Base-by-base conservation (phyloP, 2,797 vertebrate species). In the Eptatretus atami region DNA sequence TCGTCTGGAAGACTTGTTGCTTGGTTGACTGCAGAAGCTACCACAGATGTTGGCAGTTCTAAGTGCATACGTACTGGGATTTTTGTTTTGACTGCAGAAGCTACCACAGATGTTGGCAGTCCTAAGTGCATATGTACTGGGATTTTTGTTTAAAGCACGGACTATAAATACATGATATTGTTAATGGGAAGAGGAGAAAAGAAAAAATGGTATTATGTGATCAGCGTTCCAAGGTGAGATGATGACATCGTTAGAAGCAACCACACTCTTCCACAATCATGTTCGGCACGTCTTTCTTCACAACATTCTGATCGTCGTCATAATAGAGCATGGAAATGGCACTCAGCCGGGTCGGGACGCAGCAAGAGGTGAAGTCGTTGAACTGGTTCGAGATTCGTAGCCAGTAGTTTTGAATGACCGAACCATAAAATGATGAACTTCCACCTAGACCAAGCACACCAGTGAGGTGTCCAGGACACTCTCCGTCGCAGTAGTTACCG, bases 251-350 rank as follows among this genome's bases (percentile, higher is more conserved):
- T 73, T 93, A 98, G 1, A 88, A 95, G 70, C 90, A 98, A 65
- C 88, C 88, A 53, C 90, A 98, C 72, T 98, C 90, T 73, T 98
- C 90, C 75, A 95, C 90, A 54, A 98, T 85, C 90, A 95, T 95
- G 72, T 93, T 84, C 74, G 84, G 83, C 70, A 98, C 92, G 79
- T 98, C 90, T 74, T 93, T 95, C 73, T 98, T 98, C 70, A 95
- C 84, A 70, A 98, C 94, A 75, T 92, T 94, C 67, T 95, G 87
- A 70, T 84, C 85, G 64, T 95, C 86, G 1, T 95, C 85, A 5
- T 95, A 94, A 75, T 98, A 98, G 44, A 98, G 76, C 90, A 98
- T 95, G 71, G 86, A 94, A 88, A 98, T 95, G 68, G 88, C 86
- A 15, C 88, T 78, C 69, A 95, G 80, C 72, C 86, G 81, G 11